Base-by-base conservation (phyloP, 2,888 invertebrate species). In the Tribolium freemani region DNA sequence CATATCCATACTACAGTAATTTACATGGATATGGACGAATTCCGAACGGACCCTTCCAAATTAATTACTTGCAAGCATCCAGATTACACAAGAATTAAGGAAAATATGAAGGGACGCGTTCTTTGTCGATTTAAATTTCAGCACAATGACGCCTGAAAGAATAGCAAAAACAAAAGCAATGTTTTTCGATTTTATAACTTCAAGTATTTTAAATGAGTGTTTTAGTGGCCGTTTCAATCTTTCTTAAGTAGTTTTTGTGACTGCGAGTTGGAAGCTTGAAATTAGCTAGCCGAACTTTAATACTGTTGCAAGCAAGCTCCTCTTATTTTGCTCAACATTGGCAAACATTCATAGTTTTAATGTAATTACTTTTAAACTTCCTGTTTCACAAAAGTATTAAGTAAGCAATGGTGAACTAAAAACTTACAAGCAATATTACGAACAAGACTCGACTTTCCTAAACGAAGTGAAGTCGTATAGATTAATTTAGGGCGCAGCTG, bases 11-110 rank as follows among this genome's bases (percentile, higher is more conserved):
- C 30, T 26, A 20, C 46, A 38, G 26, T 16, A 54, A 66, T 66
- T 66, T 66, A 66, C 66, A 66, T 66, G 54, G 45, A 66, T 66
- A 66, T 66, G 66, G 66, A 46, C 66, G 54, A 66, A 66, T 66
- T 66, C 66, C 56, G 46, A 54, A 66, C 64, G 60, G 60, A 60
- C 63, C 63, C 51, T 48, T 48, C 38, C 10, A 50, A 63, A 63
- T 63, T 63, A 63, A 63, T 63, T 63, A 63, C 63, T 50, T 51
- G 11, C 50, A 50, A 50, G 46, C 60, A 26, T 11, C 60, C 48
- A 48, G 60, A 60, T 60, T 60, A 60, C 21, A 60, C 60, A 21
- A 60, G 44, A 60, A 60, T 60, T 46, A 48, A 60, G 60, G 48
- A 60, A 60, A 60, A 60, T 60, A 46, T 60, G 21, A 26, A 48